A percentile compares a stretch with the other conserved stretches of the same genome.
Conservation (phyloP, 2,888 invertebrate genomes). For the Suillia variegata region DNA sequence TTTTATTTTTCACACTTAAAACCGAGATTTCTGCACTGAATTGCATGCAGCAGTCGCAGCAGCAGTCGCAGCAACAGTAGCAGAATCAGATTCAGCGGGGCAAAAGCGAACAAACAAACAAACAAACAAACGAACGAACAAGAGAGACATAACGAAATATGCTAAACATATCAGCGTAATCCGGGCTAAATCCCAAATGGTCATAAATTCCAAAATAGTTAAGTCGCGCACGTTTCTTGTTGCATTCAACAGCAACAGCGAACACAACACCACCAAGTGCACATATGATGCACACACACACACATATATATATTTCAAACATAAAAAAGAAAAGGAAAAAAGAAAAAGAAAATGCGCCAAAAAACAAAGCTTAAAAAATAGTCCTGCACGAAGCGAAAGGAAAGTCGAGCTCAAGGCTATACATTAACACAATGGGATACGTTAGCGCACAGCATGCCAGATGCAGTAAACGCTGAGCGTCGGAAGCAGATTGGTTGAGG, state of each 20-base stretch:
- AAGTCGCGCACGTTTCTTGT: slow-evolving; percentile 35
- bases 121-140: neutral
- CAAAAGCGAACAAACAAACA: neutral
- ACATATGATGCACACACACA: neutral
- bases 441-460: neutral
- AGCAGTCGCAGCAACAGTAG: too few relatives aligned
- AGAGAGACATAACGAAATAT: neutral
- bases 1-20: slow-evolving; percentile 44
- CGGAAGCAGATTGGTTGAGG: too few relatives aligned
- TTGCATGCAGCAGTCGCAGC: too few relatives aligned
- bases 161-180: neutral
- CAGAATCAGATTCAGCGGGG: too few relatives aligned
- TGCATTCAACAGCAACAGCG: too few relatives aligned
- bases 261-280: neutral
- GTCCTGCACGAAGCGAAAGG: too few relatives aligned
- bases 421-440: neutral
- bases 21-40: slow-evolving; percentile 28
- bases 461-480: too few relatives aligned
- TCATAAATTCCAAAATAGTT: slow-evolving; percentile 51
- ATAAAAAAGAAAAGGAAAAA: neutral
- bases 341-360: neutral
- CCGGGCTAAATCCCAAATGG: slow-evolving; percentile 44
- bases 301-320: neutral
- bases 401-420: neutral
- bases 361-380: neutral